Percentiles rank a stretch among this genome's conserved stretches.
Evolutionary conservation across 2,888 invertebrate species (phyloP).

Genomic region (Lysandra coridon): DNA sequence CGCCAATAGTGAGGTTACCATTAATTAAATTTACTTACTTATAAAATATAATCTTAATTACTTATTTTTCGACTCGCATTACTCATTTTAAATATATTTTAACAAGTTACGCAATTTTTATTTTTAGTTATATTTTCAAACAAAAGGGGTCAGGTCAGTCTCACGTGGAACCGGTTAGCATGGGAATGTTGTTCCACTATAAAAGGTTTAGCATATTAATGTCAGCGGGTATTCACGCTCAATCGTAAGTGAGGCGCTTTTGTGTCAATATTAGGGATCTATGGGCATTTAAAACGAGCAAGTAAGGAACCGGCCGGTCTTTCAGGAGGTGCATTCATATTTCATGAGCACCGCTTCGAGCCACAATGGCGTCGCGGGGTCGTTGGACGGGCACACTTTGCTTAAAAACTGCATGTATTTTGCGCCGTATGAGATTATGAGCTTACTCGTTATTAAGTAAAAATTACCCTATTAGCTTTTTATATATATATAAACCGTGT

Average conservation of each 20-base stretch:
- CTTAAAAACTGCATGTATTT: conserved; percentile 39
- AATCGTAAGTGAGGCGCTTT: conserved; percentile 41
- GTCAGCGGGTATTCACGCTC: conserved; percentile 33
- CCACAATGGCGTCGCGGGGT: conserved; percentile 74
- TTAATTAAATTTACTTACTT: background rate
- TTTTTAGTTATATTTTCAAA: conserved; percentile 13
- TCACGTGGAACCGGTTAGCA: conserved; percentile 46
- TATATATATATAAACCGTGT: no score
- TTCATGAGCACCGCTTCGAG: conserved; percentile 70
- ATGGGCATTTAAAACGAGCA: conserved; percentile 44
- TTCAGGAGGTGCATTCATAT: conserved; percentile 72
- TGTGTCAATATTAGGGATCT: conserved; percentile 45
- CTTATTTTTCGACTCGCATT: background rate
- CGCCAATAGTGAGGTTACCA: background rate
- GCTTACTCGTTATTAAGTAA: background rate
- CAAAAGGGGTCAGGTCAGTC: conserved; percentile 23
- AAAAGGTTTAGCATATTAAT: conserved; percentile 57
- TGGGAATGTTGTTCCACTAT: conserved; percentile 53
- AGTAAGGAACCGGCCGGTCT: conserved; percentile 55
- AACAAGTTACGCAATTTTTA: conserved; percentile 21
- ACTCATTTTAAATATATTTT: background rate
- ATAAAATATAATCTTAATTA: background rate
- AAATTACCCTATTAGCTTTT: conserved; percentile 24
- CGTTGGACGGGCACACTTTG: conserved; percentile 64
- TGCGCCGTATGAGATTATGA: background rate